These are phyloP conservation scores for Formicarius rufipectus DNA, from an alignment of 2,113 vertebrate species.

Conservation along the genomic window DNA sequence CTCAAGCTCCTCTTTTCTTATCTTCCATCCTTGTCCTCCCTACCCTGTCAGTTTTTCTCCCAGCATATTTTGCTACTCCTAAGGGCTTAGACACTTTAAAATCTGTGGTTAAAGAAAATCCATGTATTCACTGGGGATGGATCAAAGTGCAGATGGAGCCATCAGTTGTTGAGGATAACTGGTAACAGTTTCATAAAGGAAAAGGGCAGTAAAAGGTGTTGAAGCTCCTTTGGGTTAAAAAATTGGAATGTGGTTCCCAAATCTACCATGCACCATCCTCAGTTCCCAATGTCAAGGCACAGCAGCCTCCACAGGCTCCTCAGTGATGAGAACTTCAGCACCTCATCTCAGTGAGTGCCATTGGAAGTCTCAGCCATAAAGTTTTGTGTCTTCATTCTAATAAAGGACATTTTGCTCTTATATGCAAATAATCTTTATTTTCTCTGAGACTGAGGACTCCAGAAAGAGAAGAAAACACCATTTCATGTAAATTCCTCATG, in stretches of 20 bases:
- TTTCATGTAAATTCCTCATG: background rate
- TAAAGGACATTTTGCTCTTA: background rate
- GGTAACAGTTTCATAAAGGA: background rate
- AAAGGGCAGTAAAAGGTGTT: background rate
- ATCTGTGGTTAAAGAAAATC: background rate
- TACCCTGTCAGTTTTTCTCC: background rate
- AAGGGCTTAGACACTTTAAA: background rate
- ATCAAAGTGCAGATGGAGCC: constrained; percentile 15
- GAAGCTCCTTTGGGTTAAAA: background rate
- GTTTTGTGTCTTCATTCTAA: background rate
- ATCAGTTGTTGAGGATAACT: background rate
- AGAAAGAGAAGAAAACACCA: background rate
- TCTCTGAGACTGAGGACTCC: background rate
- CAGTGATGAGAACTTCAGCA: background rate
- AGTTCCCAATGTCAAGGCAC: background rate
- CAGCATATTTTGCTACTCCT: background rate
- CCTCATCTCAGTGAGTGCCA: background rate
- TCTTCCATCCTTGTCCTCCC: background rate
- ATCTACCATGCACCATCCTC: background rate
- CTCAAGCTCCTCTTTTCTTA: background rate
- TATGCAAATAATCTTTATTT: background rate
- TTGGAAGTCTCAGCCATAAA: background rate
- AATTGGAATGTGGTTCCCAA: background rate
- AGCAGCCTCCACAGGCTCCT: background rate
- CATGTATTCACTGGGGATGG: background rate